Evolutionary conservation across 2,113 vertebrate species (phyloP).

Genomic region (Riparia riparia): DNA sequence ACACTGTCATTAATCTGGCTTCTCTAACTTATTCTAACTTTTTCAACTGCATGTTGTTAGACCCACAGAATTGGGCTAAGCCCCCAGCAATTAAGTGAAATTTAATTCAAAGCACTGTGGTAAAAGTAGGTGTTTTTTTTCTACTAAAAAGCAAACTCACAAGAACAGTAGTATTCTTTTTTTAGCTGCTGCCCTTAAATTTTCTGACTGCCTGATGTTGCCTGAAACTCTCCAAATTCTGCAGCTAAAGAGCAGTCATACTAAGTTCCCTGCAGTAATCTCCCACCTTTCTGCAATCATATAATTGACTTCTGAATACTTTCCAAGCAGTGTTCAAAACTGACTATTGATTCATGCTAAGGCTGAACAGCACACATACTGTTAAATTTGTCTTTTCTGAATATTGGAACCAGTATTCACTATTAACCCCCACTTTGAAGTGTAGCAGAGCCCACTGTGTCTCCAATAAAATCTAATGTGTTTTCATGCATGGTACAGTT

Average conservation of each 20-base stretch:
- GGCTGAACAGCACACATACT: neutral
- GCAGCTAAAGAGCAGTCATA: neutral
- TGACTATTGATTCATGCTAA: neutral
- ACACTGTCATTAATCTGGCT: neutral
- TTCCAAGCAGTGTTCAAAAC: conserved; percentile 10
- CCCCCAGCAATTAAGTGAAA: neutral
- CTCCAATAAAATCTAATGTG: neutral
- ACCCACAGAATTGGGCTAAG: neutral
- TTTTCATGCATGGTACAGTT: neutral
- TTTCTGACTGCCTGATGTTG: neutral
- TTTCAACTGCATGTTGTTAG: neutral
- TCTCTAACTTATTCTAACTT: neutral
- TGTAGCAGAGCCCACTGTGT: neutral
- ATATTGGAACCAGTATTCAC: neutral
- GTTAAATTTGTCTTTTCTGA: conserved; percentile 2
- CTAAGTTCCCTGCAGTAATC: neutral
- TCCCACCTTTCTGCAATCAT: neutral
- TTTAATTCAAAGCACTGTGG: neutral
- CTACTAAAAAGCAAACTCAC: neutral
- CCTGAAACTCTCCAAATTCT: neutral
- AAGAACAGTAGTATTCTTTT: neutral
- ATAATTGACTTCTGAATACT: conserved; percentile 5
- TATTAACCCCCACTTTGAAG: neutral
- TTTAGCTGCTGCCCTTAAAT: neutral
- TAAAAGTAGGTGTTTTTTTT: neutral